Percentiles rank a stretch among this genome's conserved stretches.
Evolutionary conservation across 2,797 vertebrate species (phyloP).

Genomic region (Selene dorsalis): DNA sequence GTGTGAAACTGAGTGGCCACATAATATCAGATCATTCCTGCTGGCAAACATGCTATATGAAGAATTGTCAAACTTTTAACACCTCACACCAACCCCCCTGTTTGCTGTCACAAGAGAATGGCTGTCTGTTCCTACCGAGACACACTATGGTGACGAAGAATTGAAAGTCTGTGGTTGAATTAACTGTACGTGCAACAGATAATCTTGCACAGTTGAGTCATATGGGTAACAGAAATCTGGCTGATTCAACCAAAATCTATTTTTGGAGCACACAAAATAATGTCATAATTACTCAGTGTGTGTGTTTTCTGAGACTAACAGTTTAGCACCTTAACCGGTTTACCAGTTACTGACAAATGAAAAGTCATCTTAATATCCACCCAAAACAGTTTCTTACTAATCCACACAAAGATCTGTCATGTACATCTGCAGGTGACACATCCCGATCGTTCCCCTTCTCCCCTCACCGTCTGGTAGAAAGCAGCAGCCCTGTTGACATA

Average conservation of each 20-base stretch:
- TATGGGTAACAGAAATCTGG: neutral
- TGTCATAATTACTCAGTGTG: neutral
- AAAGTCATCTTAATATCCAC: neutral
- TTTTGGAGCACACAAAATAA: neutral
- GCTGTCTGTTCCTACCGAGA: neutral
- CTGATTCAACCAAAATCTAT: neutral
- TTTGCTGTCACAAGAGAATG: neutral
- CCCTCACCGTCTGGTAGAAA: constrained; percentile 91
- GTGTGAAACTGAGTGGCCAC: neutral
- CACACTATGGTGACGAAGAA: neutral
- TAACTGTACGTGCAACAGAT: neutral
- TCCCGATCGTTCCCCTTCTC: constrained; percentile 74
- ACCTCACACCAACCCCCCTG: neutral
- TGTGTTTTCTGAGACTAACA: neutral
- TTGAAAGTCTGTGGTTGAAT: neutral
- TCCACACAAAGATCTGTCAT: neutral
- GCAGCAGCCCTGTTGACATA: constrained; percentile 96
- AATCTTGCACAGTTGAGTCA: neutral
- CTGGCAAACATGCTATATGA: too few species aligned
- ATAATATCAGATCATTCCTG: neutral
- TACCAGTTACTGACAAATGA: neutral
- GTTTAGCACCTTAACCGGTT: neutral
- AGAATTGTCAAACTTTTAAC: neutral
- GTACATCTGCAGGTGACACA: neutral
- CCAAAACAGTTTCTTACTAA: neutral